A percentile compares a stretch with the other conserved stretches of the same genome.
Conservation (phyloP, 1,140 invertebrate genomes). For the Heterodera schachtii region DNA sequence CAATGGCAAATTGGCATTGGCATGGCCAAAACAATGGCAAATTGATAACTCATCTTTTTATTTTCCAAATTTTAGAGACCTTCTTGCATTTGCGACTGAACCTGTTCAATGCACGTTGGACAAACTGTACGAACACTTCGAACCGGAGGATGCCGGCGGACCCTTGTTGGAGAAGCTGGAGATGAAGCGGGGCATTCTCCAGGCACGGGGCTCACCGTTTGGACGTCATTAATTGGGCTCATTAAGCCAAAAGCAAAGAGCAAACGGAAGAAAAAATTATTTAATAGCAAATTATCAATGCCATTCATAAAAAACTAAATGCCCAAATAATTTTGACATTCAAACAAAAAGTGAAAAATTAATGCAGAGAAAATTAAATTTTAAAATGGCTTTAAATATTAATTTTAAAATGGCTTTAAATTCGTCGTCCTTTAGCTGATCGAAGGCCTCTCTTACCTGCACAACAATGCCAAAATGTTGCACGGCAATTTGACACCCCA, state of each 20-base stretch:
- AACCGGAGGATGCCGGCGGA: neutral
- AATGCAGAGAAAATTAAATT: too few species aligned
- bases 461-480: constrained; percentile 66
- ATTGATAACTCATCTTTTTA: neutral
- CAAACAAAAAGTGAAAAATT: too few species aligned
- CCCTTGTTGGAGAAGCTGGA: constrained; percentile 43
- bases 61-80: constrained; percentile 28
- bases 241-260: neutral
- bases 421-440: constrained; percentile 52
- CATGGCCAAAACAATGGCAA: too few species aligned
- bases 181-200: constrained; percentile 52
- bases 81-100: constrained; percentile 47
- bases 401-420: too few species aligned
- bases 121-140: constrained; percentile 15
- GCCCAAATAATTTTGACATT: too few species aligned
- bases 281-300: too few species aligned
- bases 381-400: too few species aligned
- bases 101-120: constrained; percentile 45
- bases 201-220: constrained; percentile 13
- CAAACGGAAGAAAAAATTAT: neutral
- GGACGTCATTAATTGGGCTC: neutral
- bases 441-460: constrained; percentile 67
- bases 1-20: too few species aligned
- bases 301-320: too few species aligned
- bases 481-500: constrained; percentile 68